Evolutionary conservation across 2,113 vertebrate genomes (phyloP), one percentile per base, ranked within the genome.

Genomic region (Platysternon megacephalum): DNA sequence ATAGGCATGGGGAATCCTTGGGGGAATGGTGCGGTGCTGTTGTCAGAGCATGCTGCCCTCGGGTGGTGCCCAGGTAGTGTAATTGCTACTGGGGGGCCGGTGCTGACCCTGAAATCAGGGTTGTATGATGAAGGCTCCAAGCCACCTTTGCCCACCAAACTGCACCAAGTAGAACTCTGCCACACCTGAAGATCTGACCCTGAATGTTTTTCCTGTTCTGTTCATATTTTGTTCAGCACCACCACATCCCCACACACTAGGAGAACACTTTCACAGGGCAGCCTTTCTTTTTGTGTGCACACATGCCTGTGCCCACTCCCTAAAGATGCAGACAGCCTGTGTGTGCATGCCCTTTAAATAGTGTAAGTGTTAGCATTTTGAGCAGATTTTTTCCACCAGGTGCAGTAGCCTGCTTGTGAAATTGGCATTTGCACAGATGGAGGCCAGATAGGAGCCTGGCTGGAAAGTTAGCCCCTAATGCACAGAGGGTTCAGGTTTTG

Each of bases 71-170:
- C 12, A 65, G 72, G 74, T 78, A 8, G 8, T 44, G 44, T 61
- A 82, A 85, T 85, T 46, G n/a, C 56, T 91, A 7, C 22, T 46
- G 8, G 4, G 5, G 72, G 1, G 28, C 6, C 49, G 2, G 13
- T 3, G 53, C 24, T 1, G 0, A 14, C 21, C 0, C 0, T 6
- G 55, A 6, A 1, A 7, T 82, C 0, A 86, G 0, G 16, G 3
- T 22, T 3, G 84, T 1, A 8, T 39, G n/a, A 72, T 39, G 84
- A 82, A 91, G 82, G 2, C 16, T 68, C 48, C 79, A 5, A 12
- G 58, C 1, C 1, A 88, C 6, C 2, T 46, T 10, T 58, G 46
- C 83, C 53, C 74, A 2, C 1, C 16, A 4, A 68, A 29, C 12
- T 51, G 6, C 7, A 85, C 32, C 22, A 17, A 68, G 8, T 39